phyloP scores from a whole-genome alignment of 2,888 invertebrate species.

The Coronaproctus castanopsis region DNA sequence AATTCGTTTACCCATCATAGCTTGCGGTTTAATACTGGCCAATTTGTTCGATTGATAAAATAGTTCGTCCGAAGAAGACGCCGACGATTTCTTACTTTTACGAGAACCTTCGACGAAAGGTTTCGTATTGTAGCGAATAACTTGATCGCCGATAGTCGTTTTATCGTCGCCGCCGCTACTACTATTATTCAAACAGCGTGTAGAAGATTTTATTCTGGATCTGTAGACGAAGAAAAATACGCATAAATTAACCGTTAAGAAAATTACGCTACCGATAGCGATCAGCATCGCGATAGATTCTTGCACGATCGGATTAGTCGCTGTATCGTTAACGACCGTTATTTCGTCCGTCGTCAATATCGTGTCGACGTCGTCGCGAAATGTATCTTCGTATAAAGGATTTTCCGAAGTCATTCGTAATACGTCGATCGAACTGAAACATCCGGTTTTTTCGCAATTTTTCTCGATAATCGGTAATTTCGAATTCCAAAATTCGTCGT shows the following conservation, averaged over 20 bases:
- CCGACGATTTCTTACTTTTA: not conserved
- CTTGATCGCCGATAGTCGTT: constrained; percentile 12
- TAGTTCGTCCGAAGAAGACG: not conserved
- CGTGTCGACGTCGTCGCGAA: no score
- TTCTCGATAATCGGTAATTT: no score
- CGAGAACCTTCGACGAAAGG: constrained; percentile 3
- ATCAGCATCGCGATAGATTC: constrained; percentile 27
- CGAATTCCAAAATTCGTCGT: no score
- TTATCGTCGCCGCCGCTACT: constrained; percentile 30
- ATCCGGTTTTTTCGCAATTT: no score
- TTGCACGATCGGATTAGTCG: constrained; percentile 9
- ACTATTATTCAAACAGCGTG: constrained; percentile 31
- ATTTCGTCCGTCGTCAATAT: no score
- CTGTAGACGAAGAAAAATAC: constrained; percentile 45
- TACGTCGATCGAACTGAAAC: no score
- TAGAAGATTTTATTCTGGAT: constrained; percentile 37
- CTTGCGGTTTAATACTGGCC: constrained; percentile 33
- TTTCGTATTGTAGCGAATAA: not conserved
- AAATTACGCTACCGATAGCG: constrained; percentile 38
- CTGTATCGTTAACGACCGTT: not conserved
- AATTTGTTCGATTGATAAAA: constrained; percentile 24
- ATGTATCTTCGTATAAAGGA: no score
- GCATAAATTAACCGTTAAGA: constrained; percentile 50
- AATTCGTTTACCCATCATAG: constrained; percentile 28
- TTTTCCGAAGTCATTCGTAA: no score